These are phyloP conservation scores for Reticulitermes speratus DNA, from an alignment of 1,140 invertebrate genomes.

Conservation along the genomic window DNA sequence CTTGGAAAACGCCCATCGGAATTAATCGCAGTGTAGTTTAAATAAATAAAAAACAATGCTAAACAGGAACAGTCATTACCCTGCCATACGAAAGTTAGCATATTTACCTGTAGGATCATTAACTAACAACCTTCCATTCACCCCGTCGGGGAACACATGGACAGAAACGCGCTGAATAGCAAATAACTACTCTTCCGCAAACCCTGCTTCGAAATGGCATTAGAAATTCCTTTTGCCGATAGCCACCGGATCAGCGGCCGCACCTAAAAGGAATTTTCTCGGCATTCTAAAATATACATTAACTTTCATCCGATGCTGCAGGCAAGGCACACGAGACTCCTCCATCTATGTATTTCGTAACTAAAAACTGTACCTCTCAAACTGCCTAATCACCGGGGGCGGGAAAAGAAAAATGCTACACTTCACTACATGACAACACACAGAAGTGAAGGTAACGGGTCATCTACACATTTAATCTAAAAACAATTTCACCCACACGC, in stretches of 20 bases:
- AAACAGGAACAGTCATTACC: too few relatives aligned
- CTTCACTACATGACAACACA: too few relatives aligned
- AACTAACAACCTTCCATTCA: background rate
- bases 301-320: slow-evolving; percentile 14
- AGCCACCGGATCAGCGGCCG: slow-evolving; percentile 3
- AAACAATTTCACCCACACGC: too few relatives aligned
- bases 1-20: too few relatives aligned
- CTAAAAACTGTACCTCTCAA: background rate
- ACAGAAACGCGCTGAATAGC: background rate
- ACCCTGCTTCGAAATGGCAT: background rate
- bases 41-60: too few relatives aligned
- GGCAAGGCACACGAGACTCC: background rate
- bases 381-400: background rate
- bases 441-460: too few relatives aligned
- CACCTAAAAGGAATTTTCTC: slow-evolving; percentile 18
- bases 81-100: background rate
- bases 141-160: background rate
- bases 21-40: too few relatives aligned
- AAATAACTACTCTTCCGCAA: slow-evolving; percentile 5
- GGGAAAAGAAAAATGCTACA: too few relatives aligned
- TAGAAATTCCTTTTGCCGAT: slow-evolving; percentile 10
- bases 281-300: slow-evolving; percentile 10
- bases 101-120: background rate
- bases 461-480: too few relatives aligned
- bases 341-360: slow-evolving; percentile 13